These are phyloP conservation scores for Discoglossus pictus DNA, from an alignment of 2,797 vertebrate species.

Conservation along the genomic window DNA sequence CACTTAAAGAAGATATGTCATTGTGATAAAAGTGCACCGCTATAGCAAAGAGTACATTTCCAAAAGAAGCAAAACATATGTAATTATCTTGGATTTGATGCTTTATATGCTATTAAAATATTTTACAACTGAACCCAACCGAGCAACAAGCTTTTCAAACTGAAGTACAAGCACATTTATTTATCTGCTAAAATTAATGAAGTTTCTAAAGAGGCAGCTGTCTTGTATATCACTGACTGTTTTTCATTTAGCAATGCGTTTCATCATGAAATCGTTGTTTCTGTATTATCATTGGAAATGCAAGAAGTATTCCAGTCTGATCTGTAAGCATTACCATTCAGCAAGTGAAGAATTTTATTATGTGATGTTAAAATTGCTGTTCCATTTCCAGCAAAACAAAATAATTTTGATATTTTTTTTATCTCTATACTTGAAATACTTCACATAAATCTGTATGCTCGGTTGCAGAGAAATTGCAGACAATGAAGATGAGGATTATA, in stretches of 20 bases:
- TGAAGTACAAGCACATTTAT: constrained; percentile 13
- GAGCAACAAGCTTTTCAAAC: constrained; percentile 1
- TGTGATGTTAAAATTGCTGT: too few species aligned
- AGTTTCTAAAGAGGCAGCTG: constrained; percentile 21
- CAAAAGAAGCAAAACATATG: constrained; percentile 12
- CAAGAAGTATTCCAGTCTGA: too few species aligned
- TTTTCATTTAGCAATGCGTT: constrained; percentile 23
- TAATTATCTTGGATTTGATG: constrained; percentile 43
- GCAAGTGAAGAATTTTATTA: too few species aligned
- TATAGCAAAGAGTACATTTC: constrained; percentile 25
- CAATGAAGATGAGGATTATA: too few species aligned
- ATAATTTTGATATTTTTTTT: too few species aligned
- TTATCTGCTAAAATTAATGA: constrained; percentile 37
- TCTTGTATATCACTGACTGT: not conserved
- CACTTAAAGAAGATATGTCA: constrained; percentile 47
- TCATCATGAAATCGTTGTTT: constrained; percentile 19
- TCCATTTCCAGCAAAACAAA: too few species aligned
- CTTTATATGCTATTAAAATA: constrained; percentile 26
- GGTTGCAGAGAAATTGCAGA: too few species aligned
- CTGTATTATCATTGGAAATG: too few species aligned
- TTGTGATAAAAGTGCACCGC: constrained; percentile 35
- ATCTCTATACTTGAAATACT: too few species aligned
- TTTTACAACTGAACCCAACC: constrained; percentile 20
- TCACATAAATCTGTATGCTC: too few species aligned
- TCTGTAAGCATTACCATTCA: too few species aligned